Evolutionary conservation across 2,888 invertebrate species (phyloP).

Genomic region (Coremacera marginata): DNA sequence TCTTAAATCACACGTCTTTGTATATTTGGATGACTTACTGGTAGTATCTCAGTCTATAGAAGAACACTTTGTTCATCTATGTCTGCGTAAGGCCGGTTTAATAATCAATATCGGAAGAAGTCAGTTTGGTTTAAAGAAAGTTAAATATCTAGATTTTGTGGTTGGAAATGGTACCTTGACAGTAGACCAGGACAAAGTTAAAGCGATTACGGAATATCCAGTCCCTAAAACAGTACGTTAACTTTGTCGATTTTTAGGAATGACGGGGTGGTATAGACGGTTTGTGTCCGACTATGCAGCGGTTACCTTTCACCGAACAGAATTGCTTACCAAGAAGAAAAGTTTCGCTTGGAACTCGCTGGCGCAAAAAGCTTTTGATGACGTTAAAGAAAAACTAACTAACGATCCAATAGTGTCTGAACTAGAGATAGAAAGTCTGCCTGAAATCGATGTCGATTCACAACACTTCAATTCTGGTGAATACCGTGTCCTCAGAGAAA

Average conservation of each 20-base stretch:
- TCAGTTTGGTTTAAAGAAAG: neutral
- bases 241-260: conserved; percentile 21
- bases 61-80: neutral
- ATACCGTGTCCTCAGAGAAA: no score
- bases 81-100: no score
- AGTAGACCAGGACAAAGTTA: conserved; percentile 24
- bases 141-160: conserved; percentile 16
- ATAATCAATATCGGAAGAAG: neutral
- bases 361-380: neutral
- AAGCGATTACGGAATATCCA: conserved; percentile 17
- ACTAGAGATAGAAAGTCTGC: no score
- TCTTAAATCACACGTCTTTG: no score
- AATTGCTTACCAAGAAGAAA: conserved; percentile 8
- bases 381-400: neutral
- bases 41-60: no score
- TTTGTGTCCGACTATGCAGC: conserved; percentile 19
- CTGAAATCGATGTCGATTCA: no score
- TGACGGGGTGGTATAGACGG: conserved; percentile 21
- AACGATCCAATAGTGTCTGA: no score
- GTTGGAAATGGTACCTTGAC: conserved; percentile 11
- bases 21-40: no score
- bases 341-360: neutral
- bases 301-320: neutral
- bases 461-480: no score
- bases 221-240: conserved; percentile 22